phyloP scores from a whole-genome alignment of 2,113 vertebrate genomes.

The Hystrix brachyura region DNA sequence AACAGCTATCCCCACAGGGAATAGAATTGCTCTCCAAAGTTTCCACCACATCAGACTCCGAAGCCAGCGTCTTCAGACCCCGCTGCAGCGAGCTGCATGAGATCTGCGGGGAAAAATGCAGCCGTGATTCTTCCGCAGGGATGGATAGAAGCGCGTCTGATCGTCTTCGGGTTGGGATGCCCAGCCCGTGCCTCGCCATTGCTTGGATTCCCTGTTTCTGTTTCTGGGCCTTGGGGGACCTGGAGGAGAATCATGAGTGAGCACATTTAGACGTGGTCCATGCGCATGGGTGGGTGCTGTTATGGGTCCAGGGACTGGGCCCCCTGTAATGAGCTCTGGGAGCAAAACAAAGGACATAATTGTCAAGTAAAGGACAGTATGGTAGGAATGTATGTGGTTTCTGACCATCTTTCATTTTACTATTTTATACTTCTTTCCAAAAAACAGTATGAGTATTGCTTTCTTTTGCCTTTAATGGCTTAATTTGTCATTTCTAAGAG shows the following conservation, averaged over 20 bases:
- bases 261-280: background rate
- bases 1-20: constrained; percentile 86
- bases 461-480: constrained; percentile 26
- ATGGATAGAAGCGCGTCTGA: constrained; percentile 39
- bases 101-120: constrained; percentile 60
- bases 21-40: constrained; percentile 84
- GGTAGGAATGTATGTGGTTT: background rate
- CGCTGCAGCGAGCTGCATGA: constrained; percentile 69
- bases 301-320: background rate
- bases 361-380: background rate
- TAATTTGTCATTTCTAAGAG: background rate
- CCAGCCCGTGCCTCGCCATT: background rate
- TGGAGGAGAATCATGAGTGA: constrained; percentile 32
- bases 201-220: constrained; percentile 58
- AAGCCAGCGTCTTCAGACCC: constrained; percentile 75
- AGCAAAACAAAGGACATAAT: background rate
- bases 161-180: constrained; percentile 47
- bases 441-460: background rate
- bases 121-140: constrained; percentile 12
- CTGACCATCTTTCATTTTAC: background rate
- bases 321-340: background rate
- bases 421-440: background rate
- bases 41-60: constrained; percentile 86
- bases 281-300: background rate
- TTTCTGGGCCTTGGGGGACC: constrained; percentile 10